These are phyloP conservation scores for Salvelinus alpinus DNA, from an alignment of 2,113 vertebrate species.

Conservation along the genomic window DNA sequence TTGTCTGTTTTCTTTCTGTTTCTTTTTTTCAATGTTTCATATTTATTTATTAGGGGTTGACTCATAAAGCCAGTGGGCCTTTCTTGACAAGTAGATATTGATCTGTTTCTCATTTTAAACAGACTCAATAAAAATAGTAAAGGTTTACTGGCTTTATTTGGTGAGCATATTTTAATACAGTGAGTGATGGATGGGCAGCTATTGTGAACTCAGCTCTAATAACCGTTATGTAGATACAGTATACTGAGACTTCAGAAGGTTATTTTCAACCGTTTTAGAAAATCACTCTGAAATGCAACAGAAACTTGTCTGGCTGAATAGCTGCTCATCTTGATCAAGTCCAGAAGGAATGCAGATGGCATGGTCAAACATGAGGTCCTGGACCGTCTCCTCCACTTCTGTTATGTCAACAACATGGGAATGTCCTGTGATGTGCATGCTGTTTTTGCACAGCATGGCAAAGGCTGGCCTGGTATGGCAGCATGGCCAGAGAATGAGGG, in stretches of 20 bases:
- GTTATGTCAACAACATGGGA: conserved; percentile 35
- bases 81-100: not conserved
- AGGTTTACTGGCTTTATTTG: conserved; percentile 19
- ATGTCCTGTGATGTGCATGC: conserved; percentile 64
- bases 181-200: conserved; percentile 6
- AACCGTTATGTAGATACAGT: not conserved
- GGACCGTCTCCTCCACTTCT: conserved; percentile 27
- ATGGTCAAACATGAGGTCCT: conserved; percentile 42
- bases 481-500: conserved; percentile 65
- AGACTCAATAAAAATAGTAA: not conserved
- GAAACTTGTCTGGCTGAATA: conserved; percentile 6
- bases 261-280: not conserved
- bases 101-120: not conserved
- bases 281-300: not conserved
- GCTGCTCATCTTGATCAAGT: not conserved
- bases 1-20: conserved; percentile 23
- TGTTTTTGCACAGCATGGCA: conserved; percentile 63
- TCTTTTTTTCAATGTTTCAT: conserved; percentile 14
- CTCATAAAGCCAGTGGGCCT: conserved; percentile 14
- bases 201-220: not conserved
- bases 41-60: conserved; percentile 17
- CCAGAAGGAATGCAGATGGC: conserved; percentile 48
- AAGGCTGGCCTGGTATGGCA: conserved; percentile 45
- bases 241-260: too few relatives aligned
- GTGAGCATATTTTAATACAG: conserved; percentile 13